Conservation (phyloP, 1,140 invertebrate species). For the Pachypsylla venusta region DNA sequence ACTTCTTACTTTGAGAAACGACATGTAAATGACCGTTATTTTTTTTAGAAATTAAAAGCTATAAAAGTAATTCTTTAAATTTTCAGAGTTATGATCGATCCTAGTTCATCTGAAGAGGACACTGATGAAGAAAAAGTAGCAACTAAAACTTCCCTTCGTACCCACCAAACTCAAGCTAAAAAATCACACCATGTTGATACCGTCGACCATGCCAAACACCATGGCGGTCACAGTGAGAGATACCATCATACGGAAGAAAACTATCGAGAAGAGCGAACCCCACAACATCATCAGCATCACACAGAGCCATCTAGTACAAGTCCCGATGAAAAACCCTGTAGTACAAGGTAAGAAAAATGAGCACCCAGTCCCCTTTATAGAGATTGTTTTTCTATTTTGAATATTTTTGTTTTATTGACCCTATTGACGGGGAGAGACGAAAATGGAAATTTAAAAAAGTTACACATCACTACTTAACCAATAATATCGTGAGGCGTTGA, state of each 20-base stretch:
- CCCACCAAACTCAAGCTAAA: not conserved
- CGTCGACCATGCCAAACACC: not conserved
- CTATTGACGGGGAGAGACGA: too few relatives aligned
- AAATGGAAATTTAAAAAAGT: too few relatives aligned
- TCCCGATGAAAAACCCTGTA: not conserved
- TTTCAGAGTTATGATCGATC: slow-evolving; percentile 59
- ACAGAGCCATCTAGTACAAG: not conserved
- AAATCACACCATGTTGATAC: slow-evolving; percentile 1
- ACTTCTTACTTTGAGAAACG: too few relatives aligned
- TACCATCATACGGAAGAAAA: not conserved
- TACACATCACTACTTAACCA: too few relatives aligned
- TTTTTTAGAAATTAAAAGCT: too few relatives aligned
- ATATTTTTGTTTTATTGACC: too few relatives aligned
- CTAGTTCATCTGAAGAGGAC: slow-evolving; percentile 72
- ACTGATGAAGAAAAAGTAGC: slow-evolving; percentile 49
- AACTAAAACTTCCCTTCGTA: not conserved
- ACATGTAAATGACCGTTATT: too few relatives aligned
- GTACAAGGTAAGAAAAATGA: slow-evolving; percentile 2
- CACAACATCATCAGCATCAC: not conserved
- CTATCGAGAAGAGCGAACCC: not conserved
- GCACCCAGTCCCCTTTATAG: too few relatives aligned
- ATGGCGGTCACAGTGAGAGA: not conserved
- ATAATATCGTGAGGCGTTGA: too few relatives aligned
- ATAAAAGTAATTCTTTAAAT: too few relatives aligned
- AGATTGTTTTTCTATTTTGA: too few relatives aligned